These are phyloP conservation scores for Gymnoscopelus braueri DNA, from an alignment of 2,797 vertebrate genomes.

Conservation along the genomic window DNA sequence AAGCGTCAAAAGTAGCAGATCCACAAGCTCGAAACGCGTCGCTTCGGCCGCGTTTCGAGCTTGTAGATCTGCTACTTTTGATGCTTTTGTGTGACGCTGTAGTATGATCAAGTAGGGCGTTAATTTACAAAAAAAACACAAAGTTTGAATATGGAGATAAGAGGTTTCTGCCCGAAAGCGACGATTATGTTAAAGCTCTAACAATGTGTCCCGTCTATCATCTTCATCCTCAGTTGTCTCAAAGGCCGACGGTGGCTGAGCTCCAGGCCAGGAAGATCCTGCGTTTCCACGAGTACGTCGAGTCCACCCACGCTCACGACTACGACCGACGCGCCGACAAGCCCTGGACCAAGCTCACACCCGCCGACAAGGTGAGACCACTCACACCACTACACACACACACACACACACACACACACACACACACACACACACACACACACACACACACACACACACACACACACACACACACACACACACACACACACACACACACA, in stretches of 20 bases:
- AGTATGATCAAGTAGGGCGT: no score
- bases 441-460: neutral
- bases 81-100: no score
- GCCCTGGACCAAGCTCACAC: slow-evolving; percentile 96
- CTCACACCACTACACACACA: neutral
- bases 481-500: no score
- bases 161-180: no score
- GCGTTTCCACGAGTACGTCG: slow-evolving; percentile 95
- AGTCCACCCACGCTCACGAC: slow-evolving; percentile 93
- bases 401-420: neutral
- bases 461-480: slow-evolving; percentile 1
- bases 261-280: slow-evolving; percentile 95
- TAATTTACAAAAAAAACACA: no score
- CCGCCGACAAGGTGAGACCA: slow-evolving; percentile 90
- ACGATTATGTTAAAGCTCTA: no score
- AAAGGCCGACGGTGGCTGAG: slow-evolving; percentile 95
- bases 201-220: neutral
- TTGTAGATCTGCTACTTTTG: no score
- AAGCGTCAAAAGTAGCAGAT: no score
- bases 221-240: slow-evolving; percentile 85
- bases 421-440: neutral
- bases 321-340: slow-evolving; percentile 95
- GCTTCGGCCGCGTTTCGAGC: no score
- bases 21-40: no score
- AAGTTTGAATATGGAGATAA: no score